Base-by-base conservation (phyloP, 2,113 vertebrate species). In the Hyla sarda region DNA sequence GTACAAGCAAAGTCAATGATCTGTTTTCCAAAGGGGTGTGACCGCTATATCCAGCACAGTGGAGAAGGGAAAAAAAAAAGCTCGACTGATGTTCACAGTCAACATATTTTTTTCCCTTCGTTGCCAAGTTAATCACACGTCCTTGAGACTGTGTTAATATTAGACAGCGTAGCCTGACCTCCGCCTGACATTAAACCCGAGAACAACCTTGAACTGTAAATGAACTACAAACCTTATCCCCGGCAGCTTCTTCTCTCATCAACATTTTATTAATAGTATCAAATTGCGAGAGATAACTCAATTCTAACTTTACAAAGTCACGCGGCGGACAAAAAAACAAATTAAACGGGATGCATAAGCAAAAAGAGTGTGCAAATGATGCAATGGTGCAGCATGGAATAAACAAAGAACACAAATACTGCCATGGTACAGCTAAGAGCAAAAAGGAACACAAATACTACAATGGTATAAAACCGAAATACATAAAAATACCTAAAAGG, bases 141-240 rank as follows among this genome's bases (percentile, higher is more conserved):
- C 74, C 85, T 82, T 89, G 86, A 89, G 89, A 86, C 25, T 89
- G 90, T 85, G 87, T 89, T 89, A 89, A 90, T 88, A 89, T 86
- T 73, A 89, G 80, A 89, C 87, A 91, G 92, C 88, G 87, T 60
- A 86, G 74, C 32, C 84, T 92, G 90, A 92, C 90, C 90, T 94
- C 88, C 89, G 83, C 82, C 73, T 91, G 87, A 89, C 90, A 90
- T 92, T 92, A 91, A 90, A 90, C 91, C 88, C 84, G 88, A 92
- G 90, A 90, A 92, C 89, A 93, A 94, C 92, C 88, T 91, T 94
- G 90, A 94, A 91, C 90, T 92, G 85, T 37, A 86, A 89, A 88
- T 83, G 86, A 93, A 92, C 88, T 88, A 90, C 89, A 90, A 91
- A 91, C 89, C 88, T 79, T 89, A 82, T 90, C 86, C 90, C 90